Conservation (phyloP, 1,140 invertebrate genomes). For the Drosophila busckii region DNA sequence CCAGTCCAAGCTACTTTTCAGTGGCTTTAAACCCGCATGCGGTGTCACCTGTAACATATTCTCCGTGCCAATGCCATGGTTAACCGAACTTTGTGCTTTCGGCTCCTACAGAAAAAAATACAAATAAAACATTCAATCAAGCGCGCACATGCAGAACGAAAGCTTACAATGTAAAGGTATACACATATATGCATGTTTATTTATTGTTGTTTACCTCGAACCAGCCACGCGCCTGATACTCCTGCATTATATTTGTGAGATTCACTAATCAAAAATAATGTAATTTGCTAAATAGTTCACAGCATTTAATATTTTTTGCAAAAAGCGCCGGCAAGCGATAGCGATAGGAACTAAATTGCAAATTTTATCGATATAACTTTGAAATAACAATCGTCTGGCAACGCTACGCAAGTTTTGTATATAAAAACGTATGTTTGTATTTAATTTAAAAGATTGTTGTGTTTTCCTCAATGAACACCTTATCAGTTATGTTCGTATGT, state of each 20-base stretch:
- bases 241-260: slow-evolving; percentile 38
- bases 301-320: slow-evolving; percentile 16
- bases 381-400: slow-evolving; percentile 34
- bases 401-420: not conserved
- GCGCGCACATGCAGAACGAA: slow-evolving; percentile 10
- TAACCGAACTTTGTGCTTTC: slow-evolving; percentile 47
- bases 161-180: not conserved
- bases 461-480: slow-evolving; percentile 49
- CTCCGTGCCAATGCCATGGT: slow-evolving; percentile 68
- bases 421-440: not conserved
- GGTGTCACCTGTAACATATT: slow-evolving; percentile 73
- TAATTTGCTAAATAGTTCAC: slow-evolving; percentile 8
- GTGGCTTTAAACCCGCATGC: slow-evolving; percentile 63
- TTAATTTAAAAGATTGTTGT: slow-evolving; percentile 1
- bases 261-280: slow-evolving; percentile 1
- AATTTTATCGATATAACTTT: slow-evolving; percentile 11
- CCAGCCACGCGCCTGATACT: slow-evolving; percentile 65
- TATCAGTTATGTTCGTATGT: slow-evolving; percentile 25
- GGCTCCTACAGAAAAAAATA: slow-evolving; percentile 46
- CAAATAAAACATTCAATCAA: slow-evolving; percentile 9
- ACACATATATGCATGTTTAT: not conserved
- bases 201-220: slow-evolving; percentile 53
- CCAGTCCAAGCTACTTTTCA: slow-evolving; percentile 55
- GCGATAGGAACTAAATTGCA: slow-evolving; percentile 17
- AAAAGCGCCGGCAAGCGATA: slow-evolving; percentile 23